These are phyloP conservation scores for Arrhopalites spinosus DNA, from an alignment of 2,888 invertebrate genomes.

Conservation along the genomic window DNA sequence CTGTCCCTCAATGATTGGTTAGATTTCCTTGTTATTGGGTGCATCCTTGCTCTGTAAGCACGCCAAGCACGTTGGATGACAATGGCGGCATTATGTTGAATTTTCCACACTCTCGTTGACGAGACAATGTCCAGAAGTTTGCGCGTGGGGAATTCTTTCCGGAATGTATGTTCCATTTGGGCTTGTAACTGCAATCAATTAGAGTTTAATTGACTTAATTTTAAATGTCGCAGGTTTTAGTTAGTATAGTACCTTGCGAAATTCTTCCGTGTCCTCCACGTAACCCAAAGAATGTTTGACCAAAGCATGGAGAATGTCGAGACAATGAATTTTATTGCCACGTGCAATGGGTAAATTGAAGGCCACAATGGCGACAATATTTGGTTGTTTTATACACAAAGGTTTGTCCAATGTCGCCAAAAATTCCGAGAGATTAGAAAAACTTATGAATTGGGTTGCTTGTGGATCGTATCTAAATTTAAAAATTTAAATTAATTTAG, in stretches of 20 bases:
- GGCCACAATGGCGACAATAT: slow-evolving; percentile 92
- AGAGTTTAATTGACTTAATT: no score
- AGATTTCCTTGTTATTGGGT: no score
- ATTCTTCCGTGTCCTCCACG: slow-evolving; percentile 93
- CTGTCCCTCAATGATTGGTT: no score
- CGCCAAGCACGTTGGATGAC: no score
- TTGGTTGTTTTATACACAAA: slow-evolving; percentile 90
- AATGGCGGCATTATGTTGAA: no score
- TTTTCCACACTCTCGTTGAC: no score
- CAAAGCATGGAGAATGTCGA: slow-evolving; percentile 90
- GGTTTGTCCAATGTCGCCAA: slow-evolving; percentile 93
- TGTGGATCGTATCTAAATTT: slow-evolving; percentile 83
- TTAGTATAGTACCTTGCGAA: slow-evolving; percentile 76
- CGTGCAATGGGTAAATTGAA: slow-evolving; percentile 94
- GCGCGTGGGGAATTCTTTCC: no score
- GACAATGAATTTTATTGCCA: slow-evolving; percentile 94
- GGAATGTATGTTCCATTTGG: no score
- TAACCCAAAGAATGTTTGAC: slow-evolving; percentile 93
- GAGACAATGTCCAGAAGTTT: no score
- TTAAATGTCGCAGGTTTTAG: no score
- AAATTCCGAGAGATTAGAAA: slow-evolving; percentile 90
- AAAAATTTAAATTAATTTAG: neutral
- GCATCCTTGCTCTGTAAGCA: no score
- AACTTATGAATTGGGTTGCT: slow-evolving; percentile 93
- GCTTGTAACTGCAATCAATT: no score